phyloP scores from a whole-genome alignment of 2,797 vertebrate species.

The Cephalopachus bancanus region DNA sequence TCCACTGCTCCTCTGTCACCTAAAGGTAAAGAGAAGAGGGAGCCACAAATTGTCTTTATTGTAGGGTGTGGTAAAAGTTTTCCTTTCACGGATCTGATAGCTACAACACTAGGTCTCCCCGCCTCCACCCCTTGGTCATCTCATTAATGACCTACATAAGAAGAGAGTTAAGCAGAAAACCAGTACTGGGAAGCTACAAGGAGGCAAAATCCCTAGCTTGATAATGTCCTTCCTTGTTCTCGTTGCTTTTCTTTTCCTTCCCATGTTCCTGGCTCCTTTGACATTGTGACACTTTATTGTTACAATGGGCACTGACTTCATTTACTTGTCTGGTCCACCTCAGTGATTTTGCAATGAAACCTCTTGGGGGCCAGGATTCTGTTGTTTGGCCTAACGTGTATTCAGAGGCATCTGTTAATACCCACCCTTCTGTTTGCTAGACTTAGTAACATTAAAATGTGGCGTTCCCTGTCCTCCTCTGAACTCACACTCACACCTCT shows the following conservation, averaged over 20 bases:
- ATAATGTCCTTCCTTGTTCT: rapidly evolving
- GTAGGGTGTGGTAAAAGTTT: not conserved
- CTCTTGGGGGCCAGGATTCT: not conserved
- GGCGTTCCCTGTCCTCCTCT: not conserved
- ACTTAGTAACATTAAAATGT: not conserved
- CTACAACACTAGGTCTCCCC: not conserved
- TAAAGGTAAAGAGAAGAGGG: not conserved
- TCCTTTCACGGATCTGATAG: not conserved
- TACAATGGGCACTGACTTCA: rapidly evolving
- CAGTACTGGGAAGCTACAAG: not conserved
- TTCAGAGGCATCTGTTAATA: not conserved
- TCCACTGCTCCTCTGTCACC: not conserved
- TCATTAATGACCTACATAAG: not conserved
- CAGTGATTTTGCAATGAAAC: not conserved
- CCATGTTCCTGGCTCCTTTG: rapidly evolving
- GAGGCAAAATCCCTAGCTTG: not conserved
- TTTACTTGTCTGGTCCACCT: not conserved
- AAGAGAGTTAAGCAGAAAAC: not conserved
- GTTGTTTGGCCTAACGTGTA: not conserved
- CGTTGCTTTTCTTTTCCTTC: not conserved
- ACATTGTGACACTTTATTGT: too few species aligned
- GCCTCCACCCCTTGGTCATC: not conserved
- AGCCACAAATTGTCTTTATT: not conserved
- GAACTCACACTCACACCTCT: not conserved
- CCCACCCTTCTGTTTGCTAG: not conserved